Base-by-base conservation (phyloP, 2,888 invertebrate genomes). In the Ceraclea dissimilis region DNA sequence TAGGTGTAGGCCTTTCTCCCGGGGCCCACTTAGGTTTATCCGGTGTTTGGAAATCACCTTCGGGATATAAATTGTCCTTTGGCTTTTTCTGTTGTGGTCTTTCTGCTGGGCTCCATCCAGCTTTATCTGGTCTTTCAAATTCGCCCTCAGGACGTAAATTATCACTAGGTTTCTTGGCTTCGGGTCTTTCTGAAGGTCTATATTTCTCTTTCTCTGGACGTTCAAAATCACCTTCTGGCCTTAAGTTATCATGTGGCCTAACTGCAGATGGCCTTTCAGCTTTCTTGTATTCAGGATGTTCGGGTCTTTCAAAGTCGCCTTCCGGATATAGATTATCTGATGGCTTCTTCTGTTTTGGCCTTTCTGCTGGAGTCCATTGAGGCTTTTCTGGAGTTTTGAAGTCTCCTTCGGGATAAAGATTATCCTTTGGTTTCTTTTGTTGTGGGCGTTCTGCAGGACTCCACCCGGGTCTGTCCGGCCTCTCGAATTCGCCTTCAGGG, bases 401-500 rank as follows among this genome's bases (percentile, higher is more conserved):
- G 2, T 72, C 72, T 2, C 71, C 73, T 64, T 71, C 73, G 13
- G 72, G 70, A 21, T 63, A 56, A 2, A 76, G 64, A 63, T 74
- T 75, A 63, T 79, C 77, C 18, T 66, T 67, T 43, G 70, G 75
- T 62, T 67, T 70, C 57, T 60, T 68, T 61, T 63, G 67, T 56
- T 63, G 60, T 43, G 67, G 67, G 13, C 69, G 56, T 62, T 72
- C 72, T 43, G 73, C 79, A n/a, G 74, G 78, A 54, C 65, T 66
- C 71, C 75, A 79, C 62, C 74, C 66, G 1, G 75, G 71, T 2
- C 70, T 69, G 51, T 67, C 63, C 0, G 71, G 71, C n/a, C 68
- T 71, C 54, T 77, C 75, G 62, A 82, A 81, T 1, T 80, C 78
- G 2, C 81, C 82, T 67, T 79, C 78, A 2, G 75, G 74, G 57